Conservation (phyloP, 2,888 invertebrate species). For the Andrena flavipes region DNA sequence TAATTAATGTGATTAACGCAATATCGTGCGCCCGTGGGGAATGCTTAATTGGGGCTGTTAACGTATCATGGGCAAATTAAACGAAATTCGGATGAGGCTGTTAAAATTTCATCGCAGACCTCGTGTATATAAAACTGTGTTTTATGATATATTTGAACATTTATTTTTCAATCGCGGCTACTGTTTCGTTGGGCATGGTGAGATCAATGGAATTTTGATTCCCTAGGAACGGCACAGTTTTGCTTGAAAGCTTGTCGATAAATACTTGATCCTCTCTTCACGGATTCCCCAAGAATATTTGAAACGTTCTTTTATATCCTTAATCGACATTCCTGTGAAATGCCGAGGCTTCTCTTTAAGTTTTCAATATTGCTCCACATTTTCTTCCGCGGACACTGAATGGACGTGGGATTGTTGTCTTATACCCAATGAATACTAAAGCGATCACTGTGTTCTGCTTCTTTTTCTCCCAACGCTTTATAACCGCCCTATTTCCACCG, state of each 20-base stretch:
- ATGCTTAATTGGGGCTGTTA: background rate
- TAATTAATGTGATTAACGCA: constrained; percentile 1
- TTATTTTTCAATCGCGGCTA: no score
- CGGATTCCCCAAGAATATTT: constrained; percentile 1
- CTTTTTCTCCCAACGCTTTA: background rate
- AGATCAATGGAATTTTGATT: background rate
- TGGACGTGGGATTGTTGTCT: constrained; percentile 1
- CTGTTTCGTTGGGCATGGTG: no score
- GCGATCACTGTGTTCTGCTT: background rate
- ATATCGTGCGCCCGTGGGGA: background rate
- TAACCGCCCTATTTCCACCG: no score
- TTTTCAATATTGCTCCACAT: background rate
- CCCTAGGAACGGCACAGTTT: background rate
- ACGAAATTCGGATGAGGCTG: background rate
- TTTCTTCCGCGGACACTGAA: background rate
- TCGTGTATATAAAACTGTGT: no score
- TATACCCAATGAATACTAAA: constrained; percentile 3
- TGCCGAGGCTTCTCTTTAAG: background rate
- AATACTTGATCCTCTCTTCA: background rate
- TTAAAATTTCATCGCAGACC: background rate
- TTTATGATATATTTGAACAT: background rate
- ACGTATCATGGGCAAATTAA: background rate
- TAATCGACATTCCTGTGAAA: background rate
- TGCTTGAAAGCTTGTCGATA: background rate
- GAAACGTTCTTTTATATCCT: constrained; percentile 2